phyloP scores from a whole-genome alignment of 2,797 vertebrate genomes.

The Malurus leucopterus region DNA sequence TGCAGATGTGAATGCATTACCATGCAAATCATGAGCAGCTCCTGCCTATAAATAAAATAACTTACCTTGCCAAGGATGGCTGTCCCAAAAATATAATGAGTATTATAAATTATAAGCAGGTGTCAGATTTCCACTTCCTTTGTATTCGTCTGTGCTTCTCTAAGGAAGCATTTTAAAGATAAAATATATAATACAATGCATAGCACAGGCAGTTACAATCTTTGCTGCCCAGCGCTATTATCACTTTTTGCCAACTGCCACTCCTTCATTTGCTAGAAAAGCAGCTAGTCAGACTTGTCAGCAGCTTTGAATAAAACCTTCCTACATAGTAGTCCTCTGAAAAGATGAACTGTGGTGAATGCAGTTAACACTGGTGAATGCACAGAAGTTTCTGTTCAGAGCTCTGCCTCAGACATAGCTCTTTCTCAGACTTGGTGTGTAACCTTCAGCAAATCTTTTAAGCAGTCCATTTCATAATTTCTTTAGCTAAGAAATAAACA shows the following conservation, averaged over 20 bases:
- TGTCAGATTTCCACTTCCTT: slow-evolving; percentile 14
- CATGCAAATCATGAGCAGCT: slow-evolving; percentile 24
- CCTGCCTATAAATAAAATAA: slow-evolving; percentile 45
- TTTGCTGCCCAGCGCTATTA: neutral
- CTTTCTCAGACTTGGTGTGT: neutral
- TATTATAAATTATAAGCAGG: slow-evolving; percentile 27
- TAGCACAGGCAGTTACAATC: neutral
- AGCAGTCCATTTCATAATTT: neutral
- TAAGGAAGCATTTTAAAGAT: neutral
- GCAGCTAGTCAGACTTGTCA: neutral
- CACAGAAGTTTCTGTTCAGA: neutral
- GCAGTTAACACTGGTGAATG: neutral
- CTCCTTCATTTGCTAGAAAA: slow-evolving; percentile 17
- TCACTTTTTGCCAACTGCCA: neutral
- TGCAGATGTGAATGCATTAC: slow-evolving; percentile 44
- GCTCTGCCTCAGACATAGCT: neutral
- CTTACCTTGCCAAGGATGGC: slow-evolving; percentile 22
- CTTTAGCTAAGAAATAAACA: neutral
- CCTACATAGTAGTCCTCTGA: neutral
- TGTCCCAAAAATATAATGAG: slow-evolving; percentile 21
- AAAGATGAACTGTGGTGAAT: neutral
- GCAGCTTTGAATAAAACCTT: neutral
- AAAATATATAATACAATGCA: neutral
- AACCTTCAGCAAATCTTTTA: neutral
- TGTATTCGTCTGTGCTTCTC: slow-evolving; percentile 4